Base-by-base conservation (phyloP, 2,888 invertebrate genomes). In the Papilio elwesi region DNA sequence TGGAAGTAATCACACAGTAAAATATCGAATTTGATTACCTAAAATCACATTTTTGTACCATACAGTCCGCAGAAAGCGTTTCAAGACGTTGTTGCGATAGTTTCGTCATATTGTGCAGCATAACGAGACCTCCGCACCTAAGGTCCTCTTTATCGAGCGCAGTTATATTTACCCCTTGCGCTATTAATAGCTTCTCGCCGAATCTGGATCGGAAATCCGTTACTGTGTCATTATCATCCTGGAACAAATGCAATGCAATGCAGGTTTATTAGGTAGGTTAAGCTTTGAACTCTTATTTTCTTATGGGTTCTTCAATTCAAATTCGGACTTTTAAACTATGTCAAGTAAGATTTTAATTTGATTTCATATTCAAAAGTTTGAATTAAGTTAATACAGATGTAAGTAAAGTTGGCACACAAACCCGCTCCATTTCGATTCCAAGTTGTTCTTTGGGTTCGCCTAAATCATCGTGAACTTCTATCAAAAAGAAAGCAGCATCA, bases 41-140 rank as follows among this genome's bases (percentile, higher is more conserved):
- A 83, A 97, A 97, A 75, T 95, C 95, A 85, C 97, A 97, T 84
- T 96, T 96, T 83, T 97, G 97, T 66, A 97, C 95, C 94, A 97
- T 96, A 81, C 97, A 97, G 80, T 96, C 95, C 6, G 95, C 95
- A 0, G 96, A 95, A 78, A 95, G 90, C 62, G 95, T 94, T 79
- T 95, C 95, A 5, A 96, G 85, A 51, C 94, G 88, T 77, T 93
- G 92, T 77, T 94, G 94, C 8, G 95, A 94, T 38, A 92, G 81
- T 78, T 94, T 93, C 3, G 95, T 95, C 87, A 95, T 94, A 80
- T 97, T 96, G 62, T 96, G 95, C 48, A 95, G 91, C 81, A 95
- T 91, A 0, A 97, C 96, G 15, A 96, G 89, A 10, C 97, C 97
- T 66, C 97, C 97, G 82, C 97, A 97, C 76, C 97, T 93, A 73